These are phyloP conservation scores for Coturnix japonica DNA, from an alignment of 2,113 vertebrate species.

Conservation along the genomic window DNA sequence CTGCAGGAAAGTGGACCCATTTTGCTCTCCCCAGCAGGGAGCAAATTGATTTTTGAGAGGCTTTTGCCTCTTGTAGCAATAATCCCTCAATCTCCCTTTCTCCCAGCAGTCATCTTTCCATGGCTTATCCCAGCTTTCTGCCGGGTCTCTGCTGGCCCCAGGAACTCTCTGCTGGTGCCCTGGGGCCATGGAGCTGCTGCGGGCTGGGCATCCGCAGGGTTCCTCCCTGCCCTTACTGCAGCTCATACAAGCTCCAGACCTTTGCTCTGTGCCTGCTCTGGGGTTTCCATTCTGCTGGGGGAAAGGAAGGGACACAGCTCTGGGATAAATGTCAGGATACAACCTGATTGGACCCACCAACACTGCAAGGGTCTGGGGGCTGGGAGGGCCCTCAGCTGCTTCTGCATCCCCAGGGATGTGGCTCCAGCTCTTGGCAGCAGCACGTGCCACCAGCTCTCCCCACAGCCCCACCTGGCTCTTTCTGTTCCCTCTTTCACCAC, in stretches of 20 bases:
- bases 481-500: conserved; percentile 12
- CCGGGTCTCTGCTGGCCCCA: no score
- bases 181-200: not conserved
- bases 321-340: not conserved
- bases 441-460: not conserved
- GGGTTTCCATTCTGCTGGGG: not conserved
- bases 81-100: conserved; percentile 61
- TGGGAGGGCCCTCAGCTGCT: rapidly evolving
- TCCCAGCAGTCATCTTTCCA: not conserved
- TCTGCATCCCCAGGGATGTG: rapidly evolving
- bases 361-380: not conserved
- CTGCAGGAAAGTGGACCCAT: not conserved
- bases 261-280: not conserved
- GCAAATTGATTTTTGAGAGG: not conserved
- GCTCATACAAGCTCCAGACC: not conserved
- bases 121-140: conserved; percentile 32
- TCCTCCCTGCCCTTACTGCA: not conserved
- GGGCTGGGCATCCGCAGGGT: not conserved
- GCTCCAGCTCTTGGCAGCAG: not conserved
- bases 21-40: not conserved
- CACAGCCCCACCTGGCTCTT: not conserved
- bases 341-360: not conserved
- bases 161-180: rapidly evolving
- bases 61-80: not conserved
- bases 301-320: not conserved